Evolutionary conservation across 1,140 invertebrate species (phyloP).

Genomic region (Kradibia gibbosae): DNA sequence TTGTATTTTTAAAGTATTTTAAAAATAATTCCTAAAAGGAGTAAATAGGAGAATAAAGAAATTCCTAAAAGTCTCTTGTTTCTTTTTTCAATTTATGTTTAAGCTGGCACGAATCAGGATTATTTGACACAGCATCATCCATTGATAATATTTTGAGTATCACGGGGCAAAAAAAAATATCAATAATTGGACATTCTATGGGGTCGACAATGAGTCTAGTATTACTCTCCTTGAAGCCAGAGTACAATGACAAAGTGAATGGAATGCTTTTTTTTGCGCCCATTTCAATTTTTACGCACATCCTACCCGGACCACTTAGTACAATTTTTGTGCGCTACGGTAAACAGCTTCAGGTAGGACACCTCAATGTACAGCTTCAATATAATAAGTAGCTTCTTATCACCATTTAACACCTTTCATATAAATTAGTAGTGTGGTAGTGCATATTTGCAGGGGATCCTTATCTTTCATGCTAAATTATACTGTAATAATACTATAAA

Average conservation of each 20-base stretch:
- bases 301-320: slow-evolving; percentile 57
- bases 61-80: no score
- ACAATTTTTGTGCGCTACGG: slow-evolving; percentile 60
- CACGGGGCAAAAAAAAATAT: slow-evolving; percentile 71
- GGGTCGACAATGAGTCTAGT: slow-evolving; percentile 67
- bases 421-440: no score
- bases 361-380: neutral
- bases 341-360: slow-evolving; percentile 61
- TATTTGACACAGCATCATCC: slow-evolving; percentile 75
- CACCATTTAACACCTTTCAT: no score
- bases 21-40: no score
- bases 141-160: slow-evolving; percentile 74
- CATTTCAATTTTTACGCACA: slow-evolving; percentile 66
- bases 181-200: slow-evolving; percentile 70
- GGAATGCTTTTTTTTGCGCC: slow-evolving; percentile 73
- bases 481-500: no score
- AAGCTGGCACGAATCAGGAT: slow-evolving; percentile 76
- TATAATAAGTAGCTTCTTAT: no score
- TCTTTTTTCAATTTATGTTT: no score
- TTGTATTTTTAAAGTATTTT: no score
- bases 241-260: slow-evolving; percentile 71
- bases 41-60: no score
- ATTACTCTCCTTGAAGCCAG: slow-evolving; percentile 68
- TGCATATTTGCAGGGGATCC: no score
- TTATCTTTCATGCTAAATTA: no score